A percentile compares a stretch with the other conserved stretches of the same genome.
Evolutionary conservation across 2,797 vertebrate genomes (phyloP).

Genomic region (Delichon dasypus): DNA sequence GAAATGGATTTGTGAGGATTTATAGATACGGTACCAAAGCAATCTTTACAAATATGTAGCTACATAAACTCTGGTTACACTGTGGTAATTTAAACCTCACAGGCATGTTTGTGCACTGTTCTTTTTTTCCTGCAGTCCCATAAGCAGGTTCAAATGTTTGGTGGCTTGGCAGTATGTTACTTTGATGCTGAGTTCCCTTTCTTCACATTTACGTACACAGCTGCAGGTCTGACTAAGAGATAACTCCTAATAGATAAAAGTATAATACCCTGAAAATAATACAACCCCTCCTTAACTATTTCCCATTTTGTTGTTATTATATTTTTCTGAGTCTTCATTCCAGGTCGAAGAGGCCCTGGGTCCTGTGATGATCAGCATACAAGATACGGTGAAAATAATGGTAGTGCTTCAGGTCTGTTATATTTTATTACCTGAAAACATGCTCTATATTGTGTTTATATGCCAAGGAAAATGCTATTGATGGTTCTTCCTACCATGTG

Average conservation of each 20-base stretch:
- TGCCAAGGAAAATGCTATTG: background rate
- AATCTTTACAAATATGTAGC: background rate
- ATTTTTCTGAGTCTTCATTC: background rate
- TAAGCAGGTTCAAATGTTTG: background rate
- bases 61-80: background rate
- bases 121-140: background rate
- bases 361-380: background rate
- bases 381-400: background rate
- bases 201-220: background rate
- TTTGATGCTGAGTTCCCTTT: background rate
- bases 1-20: background rate
- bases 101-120: background rate
- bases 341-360: background rate
- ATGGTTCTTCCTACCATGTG: background rate
- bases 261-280: background rate
- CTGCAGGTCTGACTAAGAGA: background rate
- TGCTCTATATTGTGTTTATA: background rate
- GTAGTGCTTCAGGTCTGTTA: background rate
- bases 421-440: background rate
- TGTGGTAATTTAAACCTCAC: background rate
- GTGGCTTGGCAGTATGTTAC: background rate
- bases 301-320: background rate
- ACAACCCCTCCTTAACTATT: accelerated
- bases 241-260: background rate
- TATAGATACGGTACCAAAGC: background rate